Base-by-base conservation (phyloP, 2,888 invertebrate genomes). In the Scaptomyza reducta region DNA sequence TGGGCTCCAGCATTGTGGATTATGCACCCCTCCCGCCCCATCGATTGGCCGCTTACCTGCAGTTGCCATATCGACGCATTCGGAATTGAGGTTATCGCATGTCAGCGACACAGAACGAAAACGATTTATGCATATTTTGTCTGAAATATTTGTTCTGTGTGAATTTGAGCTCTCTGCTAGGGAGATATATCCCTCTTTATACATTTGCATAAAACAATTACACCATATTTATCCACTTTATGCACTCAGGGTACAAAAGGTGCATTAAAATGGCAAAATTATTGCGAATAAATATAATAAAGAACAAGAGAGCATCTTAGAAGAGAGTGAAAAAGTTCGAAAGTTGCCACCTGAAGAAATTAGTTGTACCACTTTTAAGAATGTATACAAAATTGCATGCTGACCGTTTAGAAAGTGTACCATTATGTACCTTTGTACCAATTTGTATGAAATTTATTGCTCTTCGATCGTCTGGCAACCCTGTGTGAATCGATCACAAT, bases 51-150 rank as follows among this genome's bases (percentile, higher is more conserved):
- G 22, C 7, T 45, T 49, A 64, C 14, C 62, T 50, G 54, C 46
- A 62, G 77, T 79, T 79, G 79, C 77, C 74, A 70, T 68, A 76
- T 71, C 79, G 70, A 83, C 77, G 62, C 65, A 54, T 68, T 62
- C 46, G 61, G 70, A 61, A 81, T 82, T 79, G 79, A 67, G 80
- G 82, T 77, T 83, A 70, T 70, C 86, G 56, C 76, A 70, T 86
- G 74, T 71, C 74, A 68, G 60, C 79, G 66, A 67, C 77, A 74
- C 68, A 75, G 74, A 80, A 74, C 60, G 16, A 59, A 44, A 61
- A 49, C 63, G 63, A 59, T 54, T 77, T 73, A 66, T 80, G 71
- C 62, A 63, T 50, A 58, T 70, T 65, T 33, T 29, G 51, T 41
- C 45, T 50, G 16, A 22, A 54, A 61, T 65, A 56, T 64, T 77